These are phyloP conservation scores for Diarsia rubi DNA, from an alignment of 2,888 invertebrate genomes.

Conservation along the genomic window DNA sequence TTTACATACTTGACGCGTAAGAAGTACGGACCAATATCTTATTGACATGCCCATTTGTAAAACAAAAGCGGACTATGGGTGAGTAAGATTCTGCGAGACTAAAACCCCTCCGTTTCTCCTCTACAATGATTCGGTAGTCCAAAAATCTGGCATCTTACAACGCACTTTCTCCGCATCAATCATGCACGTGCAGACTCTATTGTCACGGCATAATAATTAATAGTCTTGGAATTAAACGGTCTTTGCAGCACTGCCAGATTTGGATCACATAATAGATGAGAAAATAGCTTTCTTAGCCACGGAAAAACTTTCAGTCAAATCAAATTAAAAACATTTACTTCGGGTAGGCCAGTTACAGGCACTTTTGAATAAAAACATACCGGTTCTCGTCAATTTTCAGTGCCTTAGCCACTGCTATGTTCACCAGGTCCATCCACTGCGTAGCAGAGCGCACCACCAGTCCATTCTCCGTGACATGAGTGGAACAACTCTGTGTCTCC, in stretches of 20 bases:
- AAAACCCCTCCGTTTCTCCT: neutral
- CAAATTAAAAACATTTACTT: too few species aligned
- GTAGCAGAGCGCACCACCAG: slow-evolving; percentile 88
- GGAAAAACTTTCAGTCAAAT: neutral
- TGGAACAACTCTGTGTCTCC: slow-evolving; percentile 93
- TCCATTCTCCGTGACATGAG: slow-evolving; percentile 70
- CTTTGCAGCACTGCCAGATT: neutral
- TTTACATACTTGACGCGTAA: neutral
- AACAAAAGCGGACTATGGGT: neutral
- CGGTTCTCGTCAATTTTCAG: slow-evolving; percentile 91
- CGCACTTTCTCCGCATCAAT: neutral
- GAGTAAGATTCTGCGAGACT: neutral
- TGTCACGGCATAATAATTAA: neutral
- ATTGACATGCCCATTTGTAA: neutral
- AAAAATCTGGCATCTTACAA: neutral
- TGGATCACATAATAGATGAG: neutral
- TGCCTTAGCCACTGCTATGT: slow-evolving; percentile 89
- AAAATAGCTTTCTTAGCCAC: neutral
- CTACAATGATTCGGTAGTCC: neutral
- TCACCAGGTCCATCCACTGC: slow-evolving; percentile 92
- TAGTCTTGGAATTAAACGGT: neutral
- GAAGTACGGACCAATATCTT: neutral
- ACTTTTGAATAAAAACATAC: too few species aligned
- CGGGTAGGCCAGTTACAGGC: too few species aligned
- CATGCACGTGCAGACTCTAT: neutral